Conservation (phyloP, 2,113 vertebrate genomes). For the Anser brachyrhynchus region DNA sequence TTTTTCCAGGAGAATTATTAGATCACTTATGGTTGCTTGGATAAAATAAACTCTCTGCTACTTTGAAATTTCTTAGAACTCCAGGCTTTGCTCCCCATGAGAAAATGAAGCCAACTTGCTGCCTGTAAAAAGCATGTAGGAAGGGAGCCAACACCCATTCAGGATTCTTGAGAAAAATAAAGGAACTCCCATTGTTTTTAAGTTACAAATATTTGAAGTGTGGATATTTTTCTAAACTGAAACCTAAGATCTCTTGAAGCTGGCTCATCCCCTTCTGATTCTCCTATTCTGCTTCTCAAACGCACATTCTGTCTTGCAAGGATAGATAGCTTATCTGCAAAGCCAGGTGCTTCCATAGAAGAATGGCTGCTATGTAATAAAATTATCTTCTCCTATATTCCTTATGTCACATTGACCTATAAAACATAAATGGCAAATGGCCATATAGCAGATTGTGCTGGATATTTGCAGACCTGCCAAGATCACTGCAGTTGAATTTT, state of each 20-base stretch:
- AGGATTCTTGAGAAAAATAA: neutral
- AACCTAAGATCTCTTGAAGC: neutral
- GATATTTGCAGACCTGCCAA: neutral
- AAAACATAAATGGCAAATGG: neutral
- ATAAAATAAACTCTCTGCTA: neutral
- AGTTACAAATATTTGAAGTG: neutral
- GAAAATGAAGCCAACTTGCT: neutral
- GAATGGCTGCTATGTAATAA: neutral
- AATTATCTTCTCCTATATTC: neutral
- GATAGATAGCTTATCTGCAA: neutral
- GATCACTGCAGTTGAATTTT: neutral
- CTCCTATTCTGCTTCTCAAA: neutral
- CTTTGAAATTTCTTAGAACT: neutral
- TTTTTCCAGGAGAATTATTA: neutral
- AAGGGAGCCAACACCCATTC: neutral
- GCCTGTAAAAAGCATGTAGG: neutral
- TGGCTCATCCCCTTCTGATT: neutral
- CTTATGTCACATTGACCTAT: neutral
- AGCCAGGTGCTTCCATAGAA: neutral
- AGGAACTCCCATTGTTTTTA: neutral
- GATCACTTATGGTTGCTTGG: neutral
- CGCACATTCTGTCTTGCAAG: neutral
- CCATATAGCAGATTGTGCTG: neutral
- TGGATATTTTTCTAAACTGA: neutral
- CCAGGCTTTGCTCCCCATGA: neutral